Evolutionary conservation across 2,113 vertebrate species (phyloP), one percentile per base, ranked within the genome.

Genomic region (Alouatta palliata): DNA sequence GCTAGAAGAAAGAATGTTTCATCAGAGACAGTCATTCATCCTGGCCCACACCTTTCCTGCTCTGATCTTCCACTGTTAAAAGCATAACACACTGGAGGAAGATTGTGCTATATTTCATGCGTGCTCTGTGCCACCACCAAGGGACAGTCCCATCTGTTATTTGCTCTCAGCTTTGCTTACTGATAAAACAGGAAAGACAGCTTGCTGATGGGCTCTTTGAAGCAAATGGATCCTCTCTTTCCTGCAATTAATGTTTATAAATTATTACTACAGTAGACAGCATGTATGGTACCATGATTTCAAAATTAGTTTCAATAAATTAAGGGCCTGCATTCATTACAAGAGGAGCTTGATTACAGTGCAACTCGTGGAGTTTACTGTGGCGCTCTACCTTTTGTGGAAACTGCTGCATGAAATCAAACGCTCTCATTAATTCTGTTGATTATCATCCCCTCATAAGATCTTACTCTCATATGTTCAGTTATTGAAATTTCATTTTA

Each of bases 111-210:
- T 98, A 98, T 98, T 98, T 98, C 98, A 98, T 85, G 97, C 97
- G 52, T 88, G 97, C 87, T 98, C 97, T 27, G 86, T 82, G 97
- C 98, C 54, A 71, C 97, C 19, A 3, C 98, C 94, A 94, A 98
- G 98, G 98, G 98, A 98, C 95, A 83, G 89, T 80, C 95, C 98
- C 98, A 98, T 99, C 98, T 99, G 98, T 98, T 99, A 98, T 97
- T 98, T 98, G 96, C 98, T 98, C 97, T 98, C 98, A 94, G 98
- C 97, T 97, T 98, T 89, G 88, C 98, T 98, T 98, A 98, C 98
- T 98, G 98, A 98, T 98, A 98, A 98, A 98, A 98, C 95, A 95
- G 97, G 97, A 98, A 98, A 98, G 98, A 98, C 98, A 99, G 98
- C 98, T 99, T 99, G 98, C 97, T 98, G 98, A 98, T 98, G 98